These are phyloP conservation scores for Hanleya hanleyi DNA, from an alignment of 2,888 invertebrate genomes.

Conservation along the genomic window DNA sequence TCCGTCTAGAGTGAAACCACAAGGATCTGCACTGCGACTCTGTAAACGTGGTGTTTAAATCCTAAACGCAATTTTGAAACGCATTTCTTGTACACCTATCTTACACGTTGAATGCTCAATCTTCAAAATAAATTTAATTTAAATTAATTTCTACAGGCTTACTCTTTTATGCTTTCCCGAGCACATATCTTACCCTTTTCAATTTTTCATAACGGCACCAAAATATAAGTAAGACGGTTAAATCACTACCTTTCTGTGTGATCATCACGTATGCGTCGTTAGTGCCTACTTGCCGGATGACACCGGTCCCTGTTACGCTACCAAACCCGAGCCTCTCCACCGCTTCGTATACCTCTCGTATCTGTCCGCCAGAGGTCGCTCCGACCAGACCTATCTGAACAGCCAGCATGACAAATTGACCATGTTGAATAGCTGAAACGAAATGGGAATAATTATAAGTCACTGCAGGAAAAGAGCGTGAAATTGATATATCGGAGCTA, in stretches of 20 bases:
- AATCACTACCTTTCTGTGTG: conserved; percentile 31
- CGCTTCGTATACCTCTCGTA: background rate
- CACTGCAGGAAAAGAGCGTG: background rate
- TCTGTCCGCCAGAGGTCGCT: background rate
- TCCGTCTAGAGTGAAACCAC: too few species aligned
- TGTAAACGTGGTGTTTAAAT: too few species aligned
- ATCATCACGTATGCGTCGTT: conserved; percentile 36
- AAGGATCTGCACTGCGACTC: too few species aligned
- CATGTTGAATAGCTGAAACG: conserved; percentile 19
- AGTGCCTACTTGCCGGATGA: conserved; percentile 26
- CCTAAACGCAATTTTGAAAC: too few species aligned
- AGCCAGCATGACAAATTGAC: conserved; percentile 15
- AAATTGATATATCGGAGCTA: too few species aligned
- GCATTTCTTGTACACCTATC: too few species aligned
- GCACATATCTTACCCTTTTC: too few species aligned
- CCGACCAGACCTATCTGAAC: conserved; percentile 14
- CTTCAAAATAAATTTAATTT: too few species aligned
- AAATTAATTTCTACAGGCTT: too few species aligned
- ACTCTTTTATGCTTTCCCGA: too few species aligned
- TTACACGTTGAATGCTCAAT: too few species aligned
- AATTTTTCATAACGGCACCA: too few species aligned
- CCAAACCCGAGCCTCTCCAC: conserved; percentile 21
- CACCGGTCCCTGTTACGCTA: conserved; percentile 27
- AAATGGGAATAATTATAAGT: background rate
- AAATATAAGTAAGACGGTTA: background rate